phyloP scores from a whole-genome alignment of 2,113 vertebrate species.

The Corythornis cristatus region DNA sequence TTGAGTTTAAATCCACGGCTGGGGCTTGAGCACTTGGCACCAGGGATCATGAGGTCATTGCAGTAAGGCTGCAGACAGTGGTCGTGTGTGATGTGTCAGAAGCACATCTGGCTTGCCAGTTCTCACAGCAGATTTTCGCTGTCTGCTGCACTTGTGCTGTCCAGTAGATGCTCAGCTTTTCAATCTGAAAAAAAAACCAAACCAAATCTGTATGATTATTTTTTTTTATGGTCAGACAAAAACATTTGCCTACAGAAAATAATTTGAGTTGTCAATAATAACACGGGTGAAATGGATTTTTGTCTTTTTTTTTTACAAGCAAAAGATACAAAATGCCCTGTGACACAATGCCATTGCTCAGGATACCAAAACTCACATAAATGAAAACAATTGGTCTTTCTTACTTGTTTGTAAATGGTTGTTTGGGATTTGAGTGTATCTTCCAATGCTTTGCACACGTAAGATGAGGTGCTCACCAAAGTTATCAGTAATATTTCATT shows the following conservation, averaged over 20 bases:
- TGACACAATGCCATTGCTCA: neutral
- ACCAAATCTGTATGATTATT: neutral
- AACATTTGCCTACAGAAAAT: neutral
- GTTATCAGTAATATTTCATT: neutral
- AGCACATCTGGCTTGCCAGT: neutral
- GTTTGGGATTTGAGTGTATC: neutral
- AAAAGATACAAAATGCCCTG: neutral
- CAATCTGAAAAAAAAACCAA: neutral
- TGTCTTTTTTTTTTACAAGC: neutral
- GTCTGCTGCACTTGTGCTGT: neutral
- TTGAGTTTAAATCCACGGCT: slow-evolving; percentile 76
- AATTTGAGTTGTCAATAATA: neutral
- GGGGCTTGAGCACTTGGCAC: slow-evolving; percentile 68
- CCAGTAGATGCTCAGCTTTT: neutral
- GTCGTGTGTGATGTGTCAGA: slow-evolving; percentile 47
- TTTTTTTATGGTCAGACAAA: neutral
- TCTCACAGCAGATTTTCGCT: slow-evolving; percentile 23
- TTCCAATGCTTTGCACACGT: neutral
- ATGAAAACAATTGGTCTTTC: neutral
- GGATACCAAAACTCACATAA: neutral
- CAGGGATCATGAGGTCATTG: slow-evolving; percentile 61
- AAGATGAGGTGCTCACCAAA: neutral
- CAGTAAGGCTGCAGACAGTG: slow-evolving; percentile 36
- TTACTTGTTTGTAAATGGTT: neutral
- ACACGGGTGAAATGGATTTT: neutral